Evolutionary conservation across 2,888 invertebrate genomes (phyloP), one percentile per base, ranked within the genome.

Genomic region (Rambutsinella grinnellia): DNA sequence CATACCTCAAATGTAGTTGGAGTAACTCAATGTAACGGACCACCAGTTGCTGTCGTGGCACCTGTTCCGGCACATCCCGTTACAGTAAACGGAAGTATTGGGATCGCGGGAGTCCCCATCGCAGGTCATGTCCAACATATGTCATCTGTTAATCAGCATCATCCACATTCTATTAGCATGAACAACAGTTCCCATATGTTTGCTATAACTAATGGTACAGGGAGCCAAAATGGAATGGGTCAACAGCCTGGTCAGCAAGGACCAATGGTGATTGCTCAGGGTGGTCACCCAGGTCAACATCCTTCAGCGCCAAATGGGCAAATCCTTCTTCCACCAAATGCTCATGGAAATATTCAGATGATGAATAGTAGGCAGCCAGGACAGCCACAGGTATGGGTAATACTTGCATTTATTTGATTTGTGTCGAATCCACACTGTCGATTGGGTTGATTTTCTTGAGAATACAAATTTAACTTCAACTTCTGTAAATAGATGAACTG

Each of bases 401-500:
- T 17, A 49, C n/a, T n/a, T n/a, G n/a, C n/a, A n/a, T n/a, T n/a
- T n/a, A n/a, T n/a, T n/a, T n/a, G n/a, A n/a, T n/a, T n/a, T n/a
- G n/a, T n/a, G n/a, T n/a, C n/a, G n/a, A n/a, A n/a, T n/a, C n/a
- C n/a, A n/a, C n/a, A n/a, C n/a, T n/a, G n/a, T n/a, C n/a, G n/a
- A n/a, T n/a, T n/a, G n/a, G n/a, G n/a, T n/a, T n/a, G n/a, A n/a
- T n/a, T n/a, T n/a, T n/a, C n/a, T n/a, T n/a, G n/a, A n/a, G n/a
- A n/a, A n/a, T n/a, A n/a, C n/a, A n/a, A n/a, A n/a, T n/a, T n/a
- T n/a, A n/a, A n/a, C n/a, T n/a, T n/a, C n/a, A n/a, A n/a, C n/a
- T n/a, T n/a, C n/a, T n/a, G n/a, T n/a, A n/a, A n/a, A n/a, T 28
- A 74, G 74, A 67, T 74, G 46, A 82, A 81, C 46, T 78, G 79